Percentiles rank a stretch among this genome's conserved stretches.
phyloP scores from a whole-genome alignment of 92 coral and sea anemone species.

The Bergia puertoricense region DNA sequence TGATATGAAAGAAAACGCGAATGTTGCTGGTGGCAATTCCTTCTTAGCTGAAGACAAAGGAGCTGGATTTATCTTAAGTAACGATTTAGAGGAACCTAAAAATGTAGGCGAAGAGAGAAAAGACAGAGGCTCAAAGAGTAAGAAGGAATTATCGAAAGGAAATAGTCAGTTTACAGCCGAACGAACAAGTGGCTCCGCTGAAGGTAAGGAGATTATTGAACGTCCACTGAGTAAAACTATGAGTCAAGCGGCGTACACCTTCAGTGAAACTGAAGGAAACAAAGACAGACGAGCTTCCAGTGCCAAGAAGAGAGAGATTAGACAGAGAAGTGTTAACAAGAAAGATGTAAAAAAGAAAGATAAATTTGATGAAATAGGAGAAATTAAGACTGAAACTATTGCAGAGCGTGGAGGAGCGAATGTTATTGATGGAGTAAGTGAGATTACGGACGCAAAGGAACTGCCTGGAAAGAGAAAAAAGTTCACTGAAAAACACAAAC shows the following conservation, averaged over 20 bases:
- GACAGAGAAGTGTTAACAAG: not conserved
- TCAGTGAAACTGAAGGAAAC: not conserved
- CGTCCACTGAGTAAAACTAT: not conserved
- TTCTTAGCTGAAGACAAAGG: not conserved
- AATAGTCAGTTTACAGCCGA: not conserved
- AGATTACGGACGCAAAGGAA: not conserved
- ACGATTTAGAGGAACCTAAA: not conserved
- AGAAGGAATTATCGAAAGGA: not conserved
- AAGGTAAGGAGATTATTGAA: not conserved
- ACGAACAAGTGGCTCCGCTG: not conserved
- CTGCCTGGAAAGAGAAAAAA: not conserved
- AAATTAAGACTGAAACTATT: not conserved
- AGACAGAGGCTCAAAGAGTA: not conserved
- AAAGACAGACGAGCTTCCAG: not conserved
- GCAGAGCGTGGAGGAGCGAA: not conserved
- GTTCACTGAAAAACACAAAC: not conserved
- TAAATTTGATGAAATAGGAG: not conserved
- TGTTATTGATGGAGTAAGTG: not conserved
- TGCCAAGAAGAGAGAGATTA: conserved; percentile 11
- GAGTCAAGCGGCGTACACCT: not conserved
- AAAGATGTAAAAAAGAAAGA: not conserved
- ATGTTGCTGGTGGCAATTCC: not conserved
- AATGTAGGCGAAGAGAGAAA: not conserved
- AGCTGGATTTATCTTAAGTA: not conserved
- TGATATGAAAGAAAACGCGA: not conserved